Conservation (phyloP, 1,140 invertebrate genomes). For the Eriocheir sinensis region DNA sequence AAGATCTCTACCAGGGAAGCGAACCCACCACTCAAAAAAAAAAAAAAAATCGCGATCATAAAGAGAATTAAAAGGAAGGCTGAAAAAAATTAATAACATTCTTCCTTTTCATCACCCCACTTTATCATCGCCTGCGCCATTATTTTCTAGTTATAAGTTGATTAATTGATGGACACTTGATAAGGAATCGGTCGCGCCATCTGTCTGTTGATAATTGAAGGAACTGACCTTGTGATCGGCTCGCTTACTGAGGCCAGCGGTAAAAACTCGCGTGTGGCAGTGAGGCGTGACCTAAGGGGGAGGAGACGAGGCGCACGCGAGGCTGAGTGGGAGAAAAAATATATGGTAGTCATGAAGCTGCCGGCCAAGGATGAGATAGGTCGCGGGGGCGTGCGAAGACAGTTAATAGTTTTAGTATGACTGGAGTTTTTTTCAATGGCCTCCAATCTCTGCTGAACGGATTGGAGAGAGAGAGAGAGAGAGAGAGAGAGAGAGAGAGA, state of each 20-base stretch:
- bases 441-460: background rate
- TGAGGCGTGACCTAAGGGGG: background rate
- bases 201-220: slow-evolving; percentile 13
- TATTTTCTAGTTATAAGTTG: background rate
- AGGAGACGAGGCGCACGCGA: background rate
- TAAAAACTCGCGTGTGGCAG: background rate
- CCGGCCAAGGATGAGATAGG: background rate
- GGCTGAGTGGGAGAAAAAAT: background rate
- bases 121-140: background rate
- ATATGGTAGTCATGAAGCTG: background rate
- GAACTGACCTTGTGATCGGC: background rate
- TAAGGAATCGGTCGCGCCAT: background rate
- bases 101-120: background rate
- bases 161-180: slow-evolving; percentile 12
- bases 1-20: too few species aligned
- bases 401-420: slow-evolving; percentile 26
- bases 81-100: slow-evolving; percentile 4
- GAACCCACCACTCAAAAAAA: background rate
- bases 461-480: too few species aligned
- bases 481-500: too few species aligned
- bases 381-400: background rate
- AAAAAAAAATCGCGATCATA: too few species aligned
- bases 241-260: background rate
- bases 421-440: background rate
- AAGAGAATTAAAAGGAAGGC: too few species aligned